These are phyloP conservation scores for Centropyge bicolor DNA, from an alignment of 2,797 vertebrate species.

Conservation along the genomic window DNA sequence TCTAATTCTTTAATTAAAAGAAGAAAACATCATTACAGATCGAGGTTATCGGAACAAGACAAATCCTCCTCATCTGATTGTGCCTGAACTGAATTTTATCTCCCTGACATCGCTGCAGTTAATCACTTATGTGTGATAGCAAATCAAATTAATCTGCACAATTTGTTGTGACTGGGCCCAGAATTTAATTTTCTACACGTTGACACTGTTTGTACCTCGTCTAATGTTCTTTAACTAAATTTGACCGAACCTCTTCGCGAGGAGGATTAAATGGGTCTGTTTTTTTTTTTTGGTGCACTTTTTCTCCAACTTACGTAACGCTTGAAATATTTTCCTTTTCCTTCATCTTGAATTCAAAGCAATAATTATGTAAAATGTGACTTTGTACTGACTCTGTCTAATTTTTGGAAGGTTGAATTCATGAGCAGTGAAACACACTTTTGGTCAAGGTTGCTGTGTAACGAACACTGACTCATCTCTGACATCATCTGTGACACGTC, in stretches of 20 bases:
- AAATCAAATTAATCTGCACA: conserved; percentile 21
- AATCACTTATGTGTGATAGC: conserved; percentile 7
- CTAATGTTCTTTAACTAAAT: not conserved
- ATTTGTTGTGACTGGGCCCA: conserved; percentile 17
- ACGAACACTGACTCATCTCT: not conserved
- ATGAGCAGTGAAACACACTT: not conserved
- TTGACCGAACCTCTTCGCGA: not conserved
- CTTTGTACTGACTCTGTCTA: not conserved
- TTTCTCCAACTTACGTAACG: not conserved
- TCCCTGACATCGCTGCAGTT: conserved; percentile 23
- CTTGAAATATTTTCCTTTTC: not conserved
- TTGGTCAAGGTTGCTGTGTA: not conserved
- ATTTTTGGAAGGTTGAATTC: not conserved
- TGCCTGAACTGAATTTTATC: conserved; percentile 13
- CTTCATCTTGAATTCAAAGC: conserved; percentile 26
- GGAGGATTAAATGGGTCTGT: not conserved
- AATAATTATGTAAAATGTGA: not conserved
- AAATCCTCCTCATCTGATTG: conserved; percentile 22
- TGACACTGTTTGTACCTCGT: not conserved
- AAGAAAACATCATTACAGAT: conserved; percentile 35
- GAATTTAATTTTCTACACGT: not conserved
- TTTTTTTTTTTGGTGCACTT: not conserved
- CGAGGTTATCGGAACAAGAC: conserved; percentile 13
- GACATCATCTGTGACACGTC: too few species aligned
- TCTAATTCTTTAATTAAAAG: conserved; percentile 30